These are phyloP conservation scores for Psittacula echo DNA, from an alignment of 2,797 vertebrate genomes.

Conservation along the genomic window DNA sequence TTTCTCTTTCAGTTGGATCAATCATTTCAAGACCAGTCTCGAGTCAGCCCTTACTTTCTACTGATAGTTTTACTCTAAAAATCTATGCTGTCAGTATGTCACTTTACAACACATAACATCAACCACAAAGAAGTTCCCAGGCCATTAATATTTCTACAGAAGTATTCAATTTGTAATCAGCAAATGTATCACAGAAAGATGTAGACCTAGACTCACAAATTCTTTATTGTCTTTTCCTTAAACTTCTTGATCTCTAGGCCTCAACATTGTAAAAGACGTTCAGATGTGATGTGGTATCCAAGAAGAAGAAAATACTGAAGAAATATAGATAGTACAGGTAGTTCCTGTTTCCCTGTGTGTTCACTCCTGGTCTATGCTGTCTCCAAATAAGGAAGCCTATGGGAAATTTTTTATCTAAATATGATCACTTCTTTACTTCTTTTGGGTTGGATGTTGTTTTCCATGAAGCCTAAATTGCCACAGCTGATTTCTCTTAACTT, in stretches of 20 bases:
- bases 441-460: not conserved
- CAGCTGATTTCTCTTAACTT: not conserved
- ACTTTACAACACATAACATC: not conserved
- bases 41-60: not conserved
- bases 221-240: not conserved
- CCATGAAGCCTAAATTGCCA: not conserved
- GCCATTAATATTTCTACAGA: not conserved
- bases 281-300: not conserved
- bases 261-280: not conserved
- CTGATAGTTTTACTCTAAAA: not conserved
- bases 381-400: not conserved
- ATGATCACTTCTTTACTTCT: not conserved
- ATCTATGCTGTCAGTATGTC: not conserved
- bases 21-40: not conserved
- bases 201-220: not conserved
- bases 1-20: not conserved
- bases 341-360: not conserved
- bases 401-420: not conserved
- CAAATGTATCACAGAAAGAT: not conserved
- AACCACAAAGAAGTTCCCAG: not conserved
- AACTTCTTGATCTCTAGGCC: not conserved
- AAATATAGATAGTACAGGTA: not conserved
- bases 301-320: not conserved
- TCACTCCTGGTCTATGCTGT: not conserved
- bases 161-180: not conserved